Percentiles rank a stretch among this genome's conserved stretches.
phyloP scores from a whole-genome alignment of 2,888 invertebrate genomes.

The Synanthedon andrenaeformis region DNA sequence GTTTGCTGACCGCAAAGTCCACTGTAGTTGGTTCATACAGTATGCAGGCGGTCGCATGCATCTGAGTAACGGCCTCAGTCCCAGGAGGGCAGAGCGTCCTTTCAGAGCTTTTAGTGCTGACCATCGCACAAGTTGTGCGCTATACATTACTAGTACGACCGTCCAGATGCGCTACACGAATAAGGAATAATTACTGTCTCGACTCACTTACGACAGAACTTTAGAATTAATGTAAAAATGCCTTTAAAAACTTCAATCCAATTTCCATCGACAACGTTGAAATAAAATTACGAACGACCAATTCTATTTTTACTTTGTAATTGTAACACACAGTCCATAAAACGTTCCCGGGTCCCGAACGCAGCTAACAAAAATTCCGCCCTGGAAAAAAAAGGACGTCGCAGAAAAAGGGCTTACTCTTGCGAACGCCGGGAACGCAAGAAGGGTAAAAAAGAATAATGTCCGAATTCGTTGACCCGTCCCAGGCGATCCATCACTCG shows the following conservation, averaged over 20 bases:
- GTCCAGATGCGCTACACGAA: constrained; percentile 16
- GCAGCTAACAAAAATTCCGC: constrained; percentile 53
- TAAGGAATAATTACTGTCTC: constrained; percentile 8
- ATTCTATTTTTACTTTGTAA: constrained; percentile 68
- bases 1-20: constrained; percentile 55
- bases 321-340: constrained; percentile 64
- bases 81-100: constrained; percentile 23
- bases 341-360: constrained; percentile 41
- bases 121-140: constrained; percentile 34
- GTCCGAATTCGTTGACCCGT: constrained; percentile 73
- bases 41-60: constrained; percentile 41
- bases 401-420: constrained; percentile 69
- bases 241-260: constrained; percentile 17
- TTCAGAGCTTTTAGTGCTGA: constrained; percentile 42
- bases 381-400: constrained; percentile 58
- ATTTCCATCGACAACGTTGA: constrained; percentile 37
- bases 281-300: constrained; percentile 55
- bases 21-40: constrained; percentile 37
- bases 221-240: constrained; percentile 4
- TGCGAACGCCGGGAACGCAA: constrained; percentile 60
- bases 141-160: constrained; percentile 20
- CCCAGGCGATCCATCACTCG: constrained; percentile 70
- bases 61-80: constrained; percentile 21
- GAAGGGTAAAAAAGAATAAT: constrained; percentile 73
- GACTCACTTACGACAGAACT: neutral